phyloP scores from a whole-genome alignment of 1,140 invertebrate species.

The Eufriesea mexicana region DNA sequence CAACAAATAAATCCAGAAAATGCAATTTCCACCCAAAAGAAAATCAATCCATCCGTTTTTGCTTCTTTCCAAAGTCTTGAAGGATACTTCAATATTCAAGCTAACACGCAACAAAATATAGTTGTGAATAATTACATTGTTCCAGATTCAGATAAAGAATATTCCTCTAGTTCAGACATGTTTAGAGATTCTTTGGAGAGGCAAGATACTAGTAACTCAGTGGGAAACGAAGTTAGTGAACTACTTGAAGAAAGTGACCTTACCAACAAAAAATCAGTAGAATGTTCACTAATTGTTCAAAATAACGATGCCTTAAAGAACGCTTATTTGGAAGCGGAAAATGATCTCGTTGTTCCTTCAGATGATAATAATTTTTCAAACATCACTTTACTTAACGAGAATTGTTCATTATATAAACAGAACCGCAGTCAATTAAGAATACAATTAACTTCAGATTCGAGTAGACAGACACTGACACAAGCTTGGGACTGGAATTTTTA shows the following conservation, averaged over 20 bases:
- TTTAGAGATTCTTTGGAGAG: slow-evolving; percentile 7
- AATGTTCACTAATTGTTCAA: not conserved
- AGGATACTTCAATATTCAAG: not conserved
- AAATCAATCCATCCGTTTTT: not conserved
- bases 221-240: not conserved
- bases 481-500: not conserved
- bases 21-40: not conserved
- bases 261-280: not conserved
- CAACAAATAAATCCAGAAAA: not conserved
- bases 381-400: not conserved
- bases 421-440: not conserved
- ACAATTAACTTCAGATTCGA: not conserved
- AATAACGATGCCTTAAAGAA: not conserved
- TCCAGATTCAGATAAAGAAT: slow-evolving; percentile 13
- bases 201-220: not conserved
- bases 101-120: no score
- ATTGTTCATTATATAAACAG: not conserved
- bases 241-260: not conserved
- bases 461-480: not conserved
- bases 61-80: not conserved
- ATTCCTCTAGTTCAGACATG: not conserved
- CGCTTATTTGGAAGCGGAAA: no score
- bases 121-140: not conserved
- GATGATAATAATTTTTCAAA: not conserved
- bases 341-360: no score